Percentiles rank a stretch among this genome's conserved stretches.
These are phyloP conservation scores for Centropristis striata DNA, from an alignment of 2,113 vertebrate species.

Conservation along the genomic window DNA sequence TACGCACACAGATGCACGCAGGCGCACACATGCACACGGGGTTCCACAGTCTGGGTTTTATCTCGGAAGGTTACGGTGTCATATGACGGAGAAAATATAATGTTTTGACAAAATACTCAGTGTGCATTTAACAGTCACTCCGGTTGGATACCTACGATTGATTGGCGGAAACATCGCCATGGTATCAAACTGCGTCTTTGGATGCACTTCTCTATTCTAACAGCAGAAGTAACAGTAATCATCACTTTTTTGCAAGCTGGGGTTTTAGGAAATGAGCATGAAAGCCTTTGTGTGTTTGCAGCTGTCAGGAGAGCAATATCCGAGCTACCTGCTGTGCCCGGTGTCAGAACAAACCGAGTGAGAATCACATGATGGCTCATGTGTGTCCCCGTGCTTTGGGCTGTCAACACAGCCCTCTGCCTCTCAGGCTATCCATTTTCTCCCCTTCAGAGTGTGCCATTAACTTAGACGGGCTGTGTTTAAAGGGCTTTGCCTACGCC, in stretches of 20 bases:
- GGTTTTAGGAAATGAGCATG: conserved; percentile 51
- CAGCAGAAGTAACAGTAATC: conserved; percentile 28
- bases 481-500: conserved; percentile 71
- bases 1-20: not conserved
- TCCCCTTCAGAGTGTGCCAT: conserved; percentile 67
- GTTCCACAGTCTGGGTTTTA: not conserved
- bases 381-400: conserved; percentile 49
- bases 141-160: conserved; percentile 2
- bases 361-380: conserved; percentile 43
- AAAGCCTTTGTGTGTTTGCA: conserved; percentile 27
- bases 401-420: conserved; percentile 61
- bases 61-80: not conserved
- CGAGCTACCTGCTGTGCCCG: conserved; percentile 36
- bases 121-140: conserved; percentile 13
- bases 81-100: not conserved
- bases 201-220: conserved; percentile 12
- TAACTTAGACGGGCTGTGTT: conserved; percentile 73
- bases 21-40: not conserved
- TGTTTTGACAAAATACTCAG: conserved; percentile 18
- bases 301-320: conserved; percentile 36
- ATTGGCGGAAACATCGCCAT: conserved; percentile 29
- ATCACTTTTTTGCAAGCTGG: conserved; percentile 20
- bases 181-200: not conserved
- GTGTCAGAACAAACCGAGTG: conserved; percentile 49
- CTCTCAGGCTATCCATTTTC: conserved; percentile 55